Base-by-base conservation (phyloP, 2,113 vertebrate genomes). In the Notarius quadriscutis region DNA sequence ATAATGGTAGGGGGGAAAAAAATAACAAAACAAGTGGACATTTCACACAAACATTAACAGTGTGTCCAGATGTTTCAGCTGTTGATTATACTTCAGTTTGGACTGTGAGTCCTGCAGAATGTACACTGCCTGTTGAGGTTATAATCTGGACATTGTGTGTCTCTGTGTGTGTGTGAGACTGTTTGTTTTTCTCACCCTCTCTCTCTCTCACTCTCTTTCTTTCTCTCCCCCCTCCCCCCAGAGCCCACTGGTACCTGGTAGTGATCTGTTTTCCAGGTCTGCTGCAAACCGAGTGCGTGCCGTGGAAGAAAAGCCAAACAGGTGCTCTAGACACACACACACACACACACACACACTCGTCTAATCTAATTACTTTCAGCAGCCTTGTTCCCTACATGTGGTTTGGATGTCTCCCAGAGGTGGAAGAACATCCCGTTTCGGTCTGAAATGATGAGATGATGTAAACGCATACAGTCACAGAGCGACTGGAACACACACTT, bases 161-260 rank as follows among this genome's bases (percentile, higher is more conserved):
- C 11, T 25, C 2, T 62, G 18, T 50, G 18, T 41, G 7, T 25
- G 53, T 18, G 41, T 11, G 41, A 20, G 15, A 27, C 60, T 83
- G 15, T 69, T 30, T 48, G 14, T 75, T 6, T 75, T 18, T 88
- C n/a, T 80, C 41, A 30, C 60, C 22, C 18, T 57, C 67, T 65
- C 83, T 78, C 77, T 74, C 48, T 41, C 58, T 25, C 71, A 34
- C 75, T 83, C 55, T 55, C 50, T 34, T 17, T 84, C 17, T 72
- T 11, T 84, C 34, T 81, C 48, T 65, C 5, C 57, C 74, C 57
- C 87, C 51, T 50, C 91, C 1, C 9, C 72, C 62, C 75, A 99
- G 97, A 89, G 96, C 96, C 90, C 98, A 99, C 92, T 99, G 98
- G 97, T 99, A 96, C 91, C 94, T 98, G 89, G 97, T 96, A 89